Percentiles rank a stretch among this genome's conserved stretches.
Conservation (phyloP, 1,140 invertebrate genomes). For the Anastrepha obliqua region DNA sequence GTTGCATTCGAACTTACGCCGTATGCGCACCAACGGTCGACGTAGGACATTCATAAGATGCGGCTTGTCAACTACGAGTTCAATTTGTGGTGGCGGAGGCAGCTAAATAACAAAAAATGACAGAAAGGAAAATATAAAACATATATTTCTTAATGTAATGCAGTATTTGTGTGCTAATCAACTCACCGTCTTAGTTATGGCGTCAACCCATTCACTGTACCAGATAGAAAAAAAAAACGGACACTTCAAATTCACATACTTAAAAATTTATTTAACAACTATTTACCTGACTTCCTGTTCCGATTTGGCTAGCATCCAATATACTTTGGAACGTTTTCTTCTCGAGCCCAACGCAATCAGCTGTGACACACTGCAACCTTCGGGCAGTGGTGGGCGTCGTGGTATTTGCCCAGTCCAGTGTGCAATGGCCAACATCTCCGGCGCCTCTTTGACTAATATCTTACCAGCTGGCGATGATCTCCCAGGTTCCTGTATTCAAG, state of each 20-base stretch:
- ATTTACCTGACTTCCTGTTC: conserved; percentile 81
- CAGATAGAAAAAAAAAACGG: background rate
- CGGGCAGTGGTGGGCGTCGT: conserved; percentile 80
- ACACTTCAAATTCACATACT: background rate
- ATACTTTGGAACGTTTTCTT: conserved; percentile 76
- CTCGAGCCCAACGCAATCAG: conserved; percentile 83
- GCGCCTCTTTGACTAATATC: conserved; percentile 82
- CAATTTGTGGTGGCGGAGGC: conserved; percentile 78
- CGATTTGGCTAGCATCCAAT: conserved; percentile 80
- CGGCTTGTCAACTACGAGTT: conserved; percentile 79
- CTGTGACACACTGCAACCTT: conserved; percentile 80
- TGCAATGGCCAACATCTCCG: conserved; percentile 85
- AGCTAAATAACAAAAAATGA: conserved; percentile 68
- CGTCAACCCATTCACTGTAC: conserved; percentile 81
- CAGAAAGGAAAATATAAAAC: background rate
- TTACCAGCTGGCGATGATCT: conserved; percentile 71
- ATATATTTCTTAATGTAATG: background rate
- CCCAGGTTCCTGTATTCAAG: conserved; percentile 64
- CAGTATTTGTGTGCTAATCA: background rate
- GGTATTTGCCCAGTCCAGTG: conserved; percentile 85
- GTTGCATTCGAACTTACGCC: conserved; percentile 74
- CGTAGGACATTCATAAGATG: conserved; percentile 78
- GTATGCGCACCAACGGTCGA: conserved; percentile 77
- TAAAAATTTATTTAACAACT: background rate
- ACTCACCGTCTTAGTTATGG: conserved; percentile 83